A percentile compares a stretch with the other conserved stretches of the same genome.
Conservation (phyloP, 2,888 invertebrate species). For the Tuta absoluta region DNA sequence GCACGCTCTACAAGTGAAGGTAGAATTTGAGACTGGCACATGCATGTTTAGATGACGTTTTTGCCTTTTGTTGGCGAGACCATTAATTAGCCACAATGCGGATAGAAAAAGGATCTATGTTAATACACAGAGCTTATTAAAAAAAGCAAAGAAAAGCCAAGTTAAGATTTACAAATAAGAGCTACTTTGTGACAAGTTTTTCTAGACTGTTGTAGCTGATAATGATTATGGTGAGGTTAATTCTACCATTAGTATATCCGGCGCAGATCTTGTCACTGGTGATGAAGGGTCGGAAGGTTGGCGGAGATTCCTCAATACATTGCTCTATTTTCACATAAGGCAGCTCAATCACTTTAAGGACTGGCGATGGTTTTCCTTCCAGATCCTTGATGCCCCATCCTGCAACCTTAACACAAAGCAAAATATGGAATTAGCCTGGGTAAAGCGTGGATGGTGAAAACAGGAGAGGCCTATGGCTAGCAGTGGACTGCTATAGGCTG, state of each 20-base stretch:
- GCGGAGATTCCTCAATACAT: constrained; percentile 43
- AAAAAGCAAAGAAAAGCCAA: too few species aligned
- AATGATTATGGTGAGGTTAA: neutral
- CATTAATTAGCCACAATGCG: too few species aligned
- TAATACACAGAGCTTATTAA: too few species aligned
- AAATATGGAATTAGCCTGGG: neutral
- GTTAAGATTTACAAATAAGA: too few species aligned
- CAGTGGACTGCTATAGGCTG: too few species aligned
- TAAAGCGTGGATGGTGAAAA: too few species aligned
- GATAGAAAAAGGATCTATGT: too few species aligned
- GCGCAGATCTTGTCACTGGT: constrained; percentile 59
- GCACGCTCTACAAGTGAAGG: too few species aligned
- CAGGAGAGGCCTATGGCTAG: too few species aligned
- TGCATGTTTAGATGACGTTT: too few species aligned
- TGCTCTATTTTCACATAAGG: constrained; percentile 46
- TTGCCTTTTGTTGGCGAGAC: too few species aligned
- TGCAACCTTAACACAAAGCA: neutral
- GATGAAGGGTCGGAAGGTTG: constrained; percentile 47
- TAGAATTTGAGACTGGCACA: too few species aligned
- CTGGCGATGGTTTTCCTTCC: constrained; percentile 42
- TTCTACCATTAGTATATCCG: constrained; percentile 47
- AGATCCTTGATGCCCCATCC: constrained; percentile 50
- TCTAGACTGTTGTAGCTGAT: neutral
- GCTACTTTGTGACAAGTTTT: neutral
- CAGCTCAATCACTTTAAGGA: constrained; percentile 49